phyloP scores from a whole-genome alignment of 2,888 invertebrate genomes.

The Pandemis heparana region DNA sequence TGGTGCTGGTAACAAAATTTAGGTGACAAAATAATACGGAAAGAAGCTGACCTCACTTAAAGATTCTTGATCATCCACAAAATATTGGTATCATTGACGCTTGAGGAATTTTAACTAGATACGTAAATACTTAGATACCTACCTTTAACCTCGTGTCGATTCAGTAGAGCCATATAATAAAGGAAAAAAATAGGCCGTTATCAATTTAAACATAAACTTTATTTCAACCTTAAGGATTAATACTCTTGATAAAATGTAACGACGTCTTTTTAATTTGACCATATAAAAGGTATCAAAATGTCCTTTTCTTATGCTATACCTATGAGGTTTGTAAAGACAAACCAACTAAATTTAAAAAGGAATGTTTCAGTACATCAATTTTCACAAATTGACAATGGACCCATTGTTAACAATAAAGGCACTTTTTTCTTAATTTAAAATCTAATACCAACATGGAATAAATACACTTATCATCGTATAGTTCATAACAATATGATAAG shows the following conservation, averaged over 20 bases:
- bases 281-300: constrained; percentile 69
- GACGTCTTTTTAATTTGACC: constrained; percentile 65
- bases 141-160: not conserved
- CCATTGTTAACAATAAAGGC: constrained; percentile 72
- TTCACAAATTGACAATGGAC: constrained; percentile 73
- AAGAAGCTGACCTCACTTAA: not conserved
- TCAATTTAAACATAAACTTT: constrained; percentile 69
- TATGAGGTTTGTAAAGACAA: constrained; percentile 61
- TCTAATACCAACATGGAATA: constrained; percentile 61
- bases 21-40: not conserved
- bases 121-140: not conserved
- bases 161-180: not conserved
- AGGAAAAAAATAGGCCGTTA: constrained; percentile 45
- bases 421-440: constrained; percentile 58
- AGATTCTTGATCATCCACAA: not conserved
- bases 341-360: constrained; percentile 68
- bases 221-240: constrained; percentile 75
- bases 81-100: not conserved
- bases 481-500: constrained; percentile 67
- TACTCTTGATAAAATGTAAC: constrained; percentile 79
- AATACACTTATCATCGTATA: constrained; percentile 56
- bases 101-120: not conserved
- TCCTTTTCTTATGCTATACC: constrained; percentile 54
- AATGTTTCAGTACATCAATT: constrained; percentile 81
- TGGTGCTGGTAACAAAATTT: too few species aligned